phyloP scores from a whole-genome alignment of 2,797 vertebrate species.

The Avahi laniger region DNA sequence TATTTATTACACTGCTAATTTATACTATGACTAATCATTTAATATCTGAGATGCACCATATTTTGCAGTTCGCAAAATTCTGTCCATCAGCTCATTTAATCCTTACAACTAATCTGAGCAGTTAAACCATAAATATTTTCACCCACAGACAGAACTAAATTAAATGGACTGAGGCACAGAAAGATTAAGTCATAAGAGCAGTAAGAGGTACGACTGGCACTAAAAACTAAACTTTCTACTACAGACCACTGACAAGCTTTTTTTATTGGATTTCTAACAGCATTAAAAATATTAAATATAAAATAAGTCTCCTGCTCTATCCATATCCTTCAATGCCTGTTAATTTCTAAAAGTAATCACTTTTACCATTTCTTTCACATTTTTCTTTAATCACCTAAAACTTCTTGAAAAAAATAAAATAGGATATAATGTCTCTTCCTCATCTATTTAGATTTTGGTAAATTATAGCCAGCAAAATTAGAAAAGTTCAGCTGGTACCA shows the following conservation, averaged over 20 bases:
- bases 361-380: conserved; percentile 14
- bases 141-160: neutral
- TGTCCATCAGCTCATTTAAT: neutral
- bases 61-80: neutral
- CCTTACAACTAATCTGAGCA: neutral
- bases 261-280: neutral
- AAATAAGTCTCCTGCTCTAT: neutral
- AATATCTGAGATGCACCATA: neutral
- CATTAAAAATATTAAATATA: neutral
- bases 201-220: neutral
- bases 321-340: neutral
- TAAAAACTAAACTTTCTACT: neutral
- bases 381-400: conserved; percentile 8
- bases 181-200: neutral
- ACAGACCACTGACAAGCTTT: neutral
- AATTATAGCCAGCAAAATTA: neutral
- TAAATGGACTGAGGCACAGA: neutral
- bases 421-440: neutral
- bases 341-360: neutral
- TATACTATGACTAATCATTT: neutral
- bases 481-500: neutral
- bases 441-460: neutral
- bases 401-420: neutral
- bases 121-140: neutral
- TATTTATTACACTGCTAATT: neutral